Evolutionary conservation across 2,888 invertebrate genomes (phyloP).

Genomic region (Drosophila helvetica): DNA sequence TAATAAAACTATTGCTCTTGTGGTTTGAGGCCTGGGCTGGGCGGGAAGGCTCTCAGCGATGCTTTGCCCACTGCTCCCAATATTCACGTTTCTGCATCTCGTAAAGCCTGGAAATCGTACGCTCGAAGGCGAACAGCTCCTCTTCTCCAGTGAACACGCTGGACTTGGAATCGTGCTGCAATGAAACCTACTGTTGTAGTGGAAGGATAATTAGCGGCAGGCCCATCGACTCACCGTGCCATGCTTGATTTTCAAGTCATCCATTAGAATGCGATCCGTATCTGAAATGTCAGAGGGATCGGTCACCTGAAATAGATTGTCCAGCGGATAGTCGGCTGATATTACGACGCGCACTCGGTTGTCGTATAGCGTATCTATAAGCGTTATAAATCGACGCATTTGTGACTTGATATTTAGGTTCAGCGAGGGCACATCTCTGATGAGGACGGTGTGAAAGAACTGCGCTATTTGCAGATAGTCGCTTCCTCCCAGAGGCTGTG

Average conservation of each 20-base stretch:
- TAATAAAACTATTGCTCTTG: slow-evolving; percentile 51
- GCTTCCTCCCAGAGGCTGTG: slow-evolving; percentile 94
- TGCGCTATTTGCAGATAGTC: slow-evolving; percentile 97
- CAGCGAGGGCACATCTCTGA: slow-evolving; percentile 94
- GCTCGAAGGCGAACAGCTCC: slow-evolving; percentile 97
- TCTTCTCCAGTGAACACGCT: slow-evolving; percentile 99
- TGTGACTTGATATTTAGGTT: slow-evolving; percentile 92
- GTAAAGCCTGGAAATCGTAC: slow-evolving; percentile 95
- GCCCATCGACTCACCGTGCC: slow-evolving; percentile 86
- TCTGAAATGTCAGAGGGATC: slow-evolving; percentile 86
- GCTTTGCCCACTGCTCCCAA: slow-evolving; percentile 92
- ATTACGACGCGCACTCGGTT: slow-evolving; percentile 94
- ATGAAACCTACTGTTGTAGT: slow-evolving; percentile 8
- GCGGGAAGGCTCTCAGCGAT: slow-evolving; percentile 71
- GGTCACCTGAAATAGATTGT: slow-evolving; percentile 87
- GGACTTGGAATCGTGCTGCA: slow-evolving; percentile 90
- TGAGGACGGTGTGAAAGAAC: slow-evolving; percentile 97
- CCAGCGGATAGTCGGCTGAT: slow-evolving; percentile 91
- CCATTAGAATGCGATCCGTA: slow-evolving; percentile 95
- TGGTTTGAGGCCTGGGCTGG: not conserved
- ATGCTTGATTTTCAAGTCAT: slow-evolving; percentile 94
- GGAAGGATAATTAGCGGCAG: not conserved
- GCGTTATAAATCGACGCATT: slow-evolving; percentile 96
- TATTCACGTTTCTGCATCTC: slow-evolving; percentile 99
- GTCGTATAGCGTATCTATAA: slow-evolving; percentile 98